Evolutionary conservation across 1,140 invertebrate genomes (phyloP).

Genomic region (Solen grandis): DNA sequence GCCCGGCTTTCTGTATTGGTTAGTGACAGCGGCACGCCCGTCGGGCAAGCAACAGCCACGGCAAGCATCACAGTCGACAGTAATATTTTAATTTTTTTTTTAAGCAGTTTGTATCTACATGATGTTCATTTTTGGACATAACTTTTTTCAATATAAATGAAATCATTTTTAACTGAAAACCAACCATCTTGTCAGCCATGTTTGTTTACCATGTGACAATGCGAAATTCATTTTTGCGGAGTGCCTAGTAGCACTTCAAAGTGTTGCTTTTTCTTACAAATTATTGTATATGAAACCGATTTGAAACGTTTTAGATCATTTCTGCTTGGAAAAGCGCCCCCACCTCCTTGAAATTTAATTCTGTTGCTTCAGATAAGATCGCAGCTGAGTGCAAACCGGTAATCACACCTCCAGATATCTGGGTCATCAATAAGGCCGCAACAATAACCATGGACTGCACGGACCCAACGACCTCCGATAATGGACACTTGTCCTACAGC

Average conservation of each 20-base stretch:
- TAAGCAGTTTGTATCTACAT: background rate
- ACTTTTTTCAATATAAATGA: too few species aligned
- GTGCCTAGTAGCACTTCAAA: too few species aligned
- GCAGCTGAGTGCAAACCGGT: slow-evolving; percentile 3
- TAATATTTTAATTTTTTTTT: slow-evolving; percentile 15
- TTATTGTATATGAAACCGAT: too few species aligned
- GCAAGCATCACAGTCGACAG: slow-evolving; percentile 14
- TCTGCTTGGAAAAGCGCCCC: too few species aligned
- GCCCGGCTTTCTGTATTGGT: slow-evolving; percentile 1
- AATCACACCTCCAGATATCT: slow-evolving; percentile 21
- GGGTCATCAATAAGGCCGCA: slow-evolving; percentile 10
- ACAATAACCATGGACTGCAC: slow-evolving; percentile 44
- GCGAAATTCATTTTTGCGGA: too few species aligned
- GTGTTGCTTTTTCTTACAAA: too few species aligned
- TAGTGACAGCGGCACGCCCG: slow-evolving; percentile 8
- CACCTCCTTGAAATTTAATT: too few species aligned
- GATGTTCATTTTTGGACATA: too few species aligned
- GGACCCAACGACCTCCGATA: slow-evolving; percentile 10
- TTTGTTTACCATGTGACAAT: too few species aligned
- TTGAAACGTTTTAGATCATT: too few species aligned
- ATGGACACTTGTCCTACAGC: background rate
- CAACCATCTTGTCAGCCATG: too few species aligned
- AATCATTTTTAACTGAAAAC: too few species aligned
- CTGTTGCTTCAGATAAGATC: slow-evolving; percentile 27
- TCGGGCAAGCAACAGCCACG: slow-evolving; percentile 1